Evolutionary conservation across 2,888 invertebrate genomes (phyloP).

Genomic region (Phortica magna): DNA sequence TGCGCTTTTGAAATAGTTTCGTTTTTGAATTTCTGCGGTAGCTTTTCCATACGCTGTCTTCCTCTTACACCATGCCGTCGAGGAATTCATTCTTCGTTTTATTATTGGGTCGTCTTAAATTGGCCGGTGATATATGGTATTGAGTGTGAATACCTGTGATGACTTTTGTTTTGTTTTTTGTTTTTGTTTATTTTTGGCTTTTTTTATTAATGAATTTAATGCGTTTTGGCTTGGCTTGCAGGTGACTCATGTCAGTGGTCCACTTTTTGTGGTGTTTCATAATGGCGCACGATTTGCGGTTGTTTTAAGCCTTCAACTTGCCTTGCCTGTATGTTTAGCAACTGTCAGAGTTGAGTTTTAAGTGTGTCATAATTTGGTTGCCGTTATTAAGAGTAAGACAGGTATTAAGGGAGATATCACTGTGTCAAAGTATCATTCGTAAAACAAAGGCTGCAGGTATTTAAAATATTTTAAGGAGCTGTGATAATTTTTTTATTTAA

Average conservation of each 20-base stretch:
- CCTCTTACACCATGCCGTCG: background rate
- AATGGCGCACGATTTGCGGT: background rate
- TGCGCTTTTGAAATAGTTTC: slow-evolving; percentile 32
- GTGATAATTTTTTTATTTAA: no score
- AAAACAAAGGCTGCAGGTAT: no score
- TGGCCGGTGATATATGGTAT: slow-evolving; percentile 32
- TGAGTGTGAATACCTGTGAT: slow-evolving; percentile 29
- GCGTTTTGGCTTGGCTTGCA: background rate
- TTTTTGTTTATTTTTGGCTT: background rate
- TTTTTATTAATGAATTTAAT: background rate
- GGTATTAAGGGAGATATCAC: background rate
- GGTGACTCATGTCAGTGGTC: background rate
- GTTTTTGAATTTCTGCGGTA: slow-evolving; percentile 25
- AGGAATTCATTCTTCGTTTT: background rate
- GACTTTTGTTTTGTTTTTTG: background rate
- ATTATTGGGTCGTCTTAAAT: slow-evolving; percentile 23
- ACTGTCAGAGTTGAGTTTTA: background rate
- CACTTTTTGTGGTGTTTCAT: background rate
- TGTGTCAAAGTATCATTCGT: background rate
- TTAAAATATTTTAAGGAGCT: no score
- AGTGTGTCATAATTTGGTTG: background rate
- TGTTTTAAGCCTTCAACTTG: background rate
- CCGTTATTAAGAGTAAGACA: background rate
- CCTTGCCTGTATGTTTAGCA: background rate
- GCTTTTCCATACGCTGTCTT: background rate